Base-by-base conservation (phyloP, 2,888 invertebrate species). In the Rhimphoctona megacephalus region DNA sequence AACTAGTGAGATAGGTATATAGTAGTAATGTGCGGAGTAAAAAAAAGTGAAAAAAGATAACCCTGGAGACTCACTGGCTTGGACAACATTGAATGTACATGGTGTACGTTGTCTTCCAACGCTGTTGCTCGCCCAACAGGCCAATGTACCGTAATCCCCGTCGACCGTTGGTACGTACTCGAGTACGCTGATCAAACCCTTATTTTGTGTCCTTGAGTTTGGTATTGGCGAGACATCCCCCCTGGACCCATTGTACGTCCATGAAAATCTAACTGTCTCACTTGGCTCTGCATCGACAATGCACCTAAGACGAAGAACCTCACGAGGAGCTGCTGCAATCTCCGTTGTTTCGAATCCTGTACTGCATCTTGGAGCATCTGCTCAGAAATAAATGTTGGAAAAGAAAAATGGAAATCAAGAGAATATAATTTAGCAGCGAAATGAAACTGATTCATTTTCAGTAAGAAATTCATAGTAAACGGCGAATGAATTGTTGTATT, bases 41-140 rank as follows among this genome's bases (percentile, higher is more conserved):
- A 54, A 79, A 79, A 30, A 69, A 33, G n/a, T 17, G 30, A 61
- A 61, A 57, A 39, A 52, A 64, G 39, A 46, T 67, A 83, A 49
- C 81, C 49, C 82, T 73, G 17, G 72, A 74, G 90, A 95, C 96
- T 95, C 95, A 98, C 98, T 97, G 90, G 97, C 98, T 90, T 97
- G 97, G 91, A 97, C 95, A 83, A 98, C 96, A 94, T 97, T 96
- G 94, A 98, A 97, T 80, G 97, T 94, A 92, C 98, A 98, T 0
- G 98, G 98, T 87, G 96, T 96, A 88, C 96, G 95, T 94, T 98
- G 98, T 89, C 97, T 96, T 43, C 98, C 98, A 22, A 98, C 96
- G 88, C 96, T 96, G 94, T 98, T 98, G 93, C 96, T 97, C 6
- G 98, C 98, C 98, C 98, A 98, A 93, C 98, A 98, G 7, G 97